phyloP scores from a whole-genome alignment of 92 coral and sea anemone genomes.

The Epizoanthus illoricatus region DNA sequence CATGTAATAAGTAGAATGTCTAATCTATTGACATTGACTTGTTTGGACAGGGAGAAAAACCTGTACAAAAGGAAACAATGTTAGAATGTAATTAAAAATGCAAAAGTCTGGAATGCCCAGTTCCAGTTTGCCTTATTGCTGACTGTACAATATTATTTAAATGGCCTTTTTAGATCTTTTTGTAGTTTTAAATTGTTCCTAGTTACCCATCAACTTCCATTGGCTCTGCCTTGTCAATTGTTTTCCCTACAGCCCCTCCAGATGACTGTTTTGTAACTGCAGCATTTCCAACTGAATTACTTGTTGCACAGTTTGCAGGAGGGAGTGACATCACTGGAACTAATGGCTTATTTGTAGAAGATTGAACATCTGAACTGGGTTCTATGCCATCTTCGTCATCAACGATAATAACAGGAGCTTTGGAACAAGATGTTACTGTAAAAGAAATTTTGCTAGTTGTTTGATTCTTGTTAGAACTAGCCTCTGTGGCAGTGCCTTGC shows the following conservation, averaged over 20 bases:
- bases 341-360: neutral
- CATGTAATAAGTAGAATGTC: no score
- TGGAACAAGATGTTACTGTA: neutral
- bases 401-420: conserved; percentile 15
- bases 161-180: neutral
- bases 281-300: neutral
- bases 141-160: conserved; percentile 6
- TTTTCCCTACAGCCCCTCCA: neutral
- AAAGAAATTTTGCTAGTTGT: neutral
- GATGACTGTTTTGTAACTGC: neutral
- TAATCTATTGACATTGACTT: no score
- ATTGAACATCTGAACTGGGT: neutral
- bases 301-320: neutral
- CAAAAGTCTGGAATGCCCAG: neutral
- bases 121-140: neutral
- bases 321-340: neutral
- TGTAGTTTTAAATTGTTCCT: neutral
- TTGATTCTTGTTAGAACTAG: neutral
- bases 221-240: neutral
- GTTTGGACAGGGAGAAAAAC: no score
- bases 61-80: neutral
- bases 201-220: conserved; percentile 32
- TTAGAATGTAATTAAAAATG: neutral
- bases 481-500: neutral
- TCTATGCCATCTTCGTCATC: conserved; percentile 6